These are phyloP conservation scores for Hemichromis elongatus DNA, from an alignment of 2,113 vertebrate species.

Conservation along the genomic window DNA sequence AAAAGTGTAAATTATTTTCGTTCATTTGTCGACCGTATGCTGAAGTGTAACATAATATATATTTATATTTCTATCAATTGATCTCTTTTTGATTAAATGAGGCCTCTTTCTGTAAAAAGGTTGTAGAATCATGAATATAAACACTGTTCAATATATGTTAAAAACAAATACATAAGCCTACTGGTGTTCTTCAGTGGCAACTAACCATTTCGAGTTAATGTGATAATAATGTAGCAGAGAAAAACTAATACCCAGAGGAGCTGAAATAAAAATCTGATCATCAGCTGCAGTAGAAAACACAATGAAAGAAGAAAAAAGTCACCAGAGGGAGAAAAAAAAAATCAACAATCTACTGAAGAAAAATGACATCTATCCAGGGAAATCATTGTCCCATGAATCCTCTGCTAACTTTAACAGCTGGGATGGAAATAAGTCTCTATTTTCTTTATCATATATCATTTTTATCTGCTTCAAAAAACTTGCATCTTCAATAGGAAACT, in stretches of 20 bases:
- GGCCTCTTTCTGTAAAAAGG: background rate
- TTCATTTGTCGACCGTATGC: background rate
- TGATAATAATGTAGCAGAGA: background rate
- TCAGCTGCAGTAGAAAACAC: conserved; percentile 1
- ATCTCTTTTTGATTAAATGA: background rate
- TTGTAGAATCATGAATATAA: background rate
- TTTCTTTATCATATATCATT: background rate
- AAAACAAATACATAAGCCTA: background rate
- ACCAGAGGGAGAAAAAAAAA: background rate
- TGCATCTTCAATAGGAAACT: background rate
- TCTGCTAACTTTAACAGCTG: background rate
- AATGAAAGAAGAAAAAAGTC: background rate
- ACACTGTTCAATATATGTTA: background rate
- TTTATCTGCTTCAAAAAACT: background rate
- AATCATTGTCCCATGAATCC: background rate
- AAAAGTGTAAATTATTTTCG: background rate
- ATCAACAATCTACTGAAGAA: background rate
- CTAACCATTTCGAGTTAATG: background rate
- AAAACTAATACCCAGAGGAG: background rate
- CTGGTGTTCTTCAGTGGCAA: background rate
- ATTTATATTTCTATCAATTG: background rate
- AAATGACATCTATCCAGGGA: background rate
- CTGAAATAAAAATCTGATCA: background rate
- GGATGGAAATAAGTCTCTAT: background rate
- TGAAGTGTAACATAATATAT: background rate